These are phyloP conservation scores for Drosophila nannoptera DNA, from an alignment of 1,140 invertebrate genomes.

Conservation along the genomic window DNA sequence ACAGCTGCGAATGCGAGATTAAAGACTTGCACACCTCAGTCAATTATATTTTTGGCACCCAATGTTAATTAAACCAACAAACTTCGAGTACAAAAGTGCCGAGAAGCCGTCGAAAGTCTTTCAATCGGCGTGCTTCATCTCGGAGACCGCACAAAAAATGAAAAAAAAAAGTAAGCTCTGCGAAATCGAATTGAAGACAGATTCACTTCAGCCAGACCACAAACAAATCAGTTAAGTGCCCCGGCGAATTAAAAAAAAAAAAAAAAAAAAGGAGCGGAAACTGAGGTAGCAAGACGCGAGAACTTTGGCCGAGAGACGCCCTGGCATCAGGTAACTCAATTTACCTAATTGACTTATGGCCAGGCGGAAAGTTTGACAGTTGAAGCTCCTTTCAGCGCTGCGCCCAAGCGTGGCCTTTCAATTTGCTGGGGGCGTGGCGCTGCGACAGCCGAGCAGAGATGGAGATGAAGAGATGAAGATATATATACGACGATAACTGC, in stretches of 20 bases:
- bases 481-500: too few relatives aligned
- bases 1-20: background rate
- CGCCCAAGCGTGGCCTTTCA: constrained; percentile 28
- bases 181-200: constrained; percentile 33
- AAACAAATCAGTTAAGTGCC: constrained; percentile 73
- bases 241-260: constrained; percentile 14
- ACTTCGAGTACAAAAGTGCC: constrained; percentile 1
- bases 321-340: constrained; percentile 52
- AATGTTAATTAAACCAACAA: constrained; percentile 44
- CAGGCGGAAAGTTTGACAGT: constrained; percentile 49
- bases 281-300: constrained; percentile 33
- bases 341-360: constrained; percentile 75
- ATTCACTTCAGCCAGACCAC: constrained; percentile 45
- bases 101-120: constrained; percentile 18
- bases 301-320: constrained; percentile 21
- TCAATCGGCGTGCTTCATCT: constrained; percentile 27
- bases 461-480: too few relatives aligned
- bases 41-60: constrained; percentile 1
- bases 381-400: constrained; percentile 27
- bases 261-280: constrained; percentile 12
- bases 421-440: constrained; percentile 29
- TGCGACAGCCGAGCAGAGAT: constrained; percentile 7
- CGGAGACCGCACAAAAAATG: constrained; percentile 13
- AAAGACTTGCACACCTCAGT: background rate
- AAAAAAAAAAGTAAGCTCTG: constrained; percentile 50